phyloP scores from a whole-genome alignment of 2,797 vertebrate species.

The Typhlichthys subterraneus region DNA sequence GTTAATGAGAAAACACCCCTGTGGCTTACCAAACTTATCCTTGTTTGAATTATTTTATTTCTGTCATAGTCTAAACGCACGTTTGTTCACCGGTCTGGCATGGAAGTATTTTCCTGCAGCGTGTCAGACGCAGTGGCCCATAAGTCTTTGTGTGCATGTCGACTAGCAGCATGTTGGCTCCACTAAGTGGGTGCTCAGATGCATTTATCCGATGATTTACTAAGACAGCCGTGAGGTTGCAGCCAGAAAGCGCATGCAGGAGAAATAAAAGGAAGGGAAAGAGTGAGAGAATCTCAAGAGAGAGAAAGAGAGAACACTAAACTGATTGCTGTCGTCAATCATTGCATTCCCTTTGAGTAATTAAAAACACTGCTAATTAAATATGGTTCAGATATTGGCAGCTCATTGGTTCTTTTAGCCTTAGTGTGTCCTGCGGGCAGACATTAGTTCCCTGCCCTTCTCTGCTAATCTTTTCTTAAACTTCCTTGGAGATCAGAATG shows the following conservation, averaged over 20 bases:
- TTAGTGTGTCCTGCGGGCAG: conserved; percentile 17
- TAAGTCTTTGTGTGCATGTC: not conserved
- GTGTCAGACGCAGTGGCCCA: not conserved
- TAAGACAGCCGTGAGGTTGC: not conserved
- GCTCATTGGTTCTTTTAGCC: conserved; percentile 39
- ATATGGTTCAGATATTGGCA: conserved; percentile 42
- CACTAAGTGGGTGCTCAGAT: conserved; percentile 2
- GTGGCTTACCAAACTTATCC: conserved; percentile 1
- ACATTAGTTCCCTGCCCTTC: conserved; percentile 24
- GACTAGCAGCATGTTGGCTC: conserved; percentile 8
- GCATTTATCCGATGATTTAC: conserved; percentile 22
- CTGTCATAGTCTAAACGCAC: not conserved
- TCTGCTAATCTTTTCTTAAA: conserved; percentile 22
- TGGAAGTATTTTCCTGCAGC: not conserved
- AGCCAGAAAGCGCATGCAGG: conserved; percentile 7
- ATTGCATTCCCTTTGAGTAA: conserved; percentile 50
- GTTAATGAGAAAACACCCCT: not conserved
- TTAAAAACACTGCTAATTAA: conserved; percentile 57
- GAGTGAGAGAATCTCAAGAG: not conserved
- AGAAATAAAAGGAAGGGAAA: conserved; percentile 3
- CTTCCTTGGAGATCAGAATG: not conserved
- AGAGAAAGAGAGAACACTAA: conserved; percentile 12
- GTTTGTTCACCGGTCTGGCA: conserved; percentile 1
- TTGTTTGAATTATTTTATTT: not conserved
- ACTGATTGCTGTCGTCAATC: conserved; percentile 51